Evolutionary conservation across 2,797 vertebrate species (phyloP), one percentile per base, ranked within the genome.

Genomic region (Anguilla obscura): DNA sequence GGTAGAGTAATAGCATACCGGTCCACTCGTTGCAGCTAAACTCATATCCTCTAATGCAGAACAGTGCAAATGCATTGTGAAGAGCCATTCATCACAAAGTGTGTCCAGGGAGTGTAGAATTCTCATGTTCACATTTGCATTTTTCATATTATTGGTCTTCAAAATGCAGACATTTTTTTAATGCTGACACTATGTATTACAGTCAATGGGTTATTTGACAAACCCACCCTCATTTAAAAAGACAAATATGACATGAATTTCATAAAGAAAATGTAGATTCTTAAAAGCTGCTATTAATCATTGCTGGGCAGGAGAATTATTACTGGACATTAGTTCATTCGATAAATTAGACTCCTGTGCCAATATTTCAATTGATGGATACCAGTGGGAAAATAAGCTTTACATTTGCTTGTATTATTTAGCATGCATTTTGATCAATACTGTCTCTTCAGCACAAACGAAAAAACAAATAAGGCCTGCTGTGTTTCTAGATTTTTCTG

Each of bases 221-320:
- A 93, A 92, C 84, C 88, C 54, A 87, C n/a, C 85, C 48, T 90
- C 86, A 87, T 89, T 85, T 90, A 91, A 91, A 83, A 86, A 88
- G 85, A 93, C 50, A 45, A 90, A 92, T 93, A 88, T 91, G 88
- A 85, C 91, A 91, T 92, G 91, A 92, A 93, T 94, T 91, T 91
- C 92, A 93, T 94, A 92, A 93, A 93, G 91, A 86, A 91, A 93
- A 90, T 93, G 88, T 91, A 88, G 87, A 92, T 89, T 89, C 88
- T 91, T 91, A 91, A 92, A 94, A 92, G 91, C 90, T 89, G 74
- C 88, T 90, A 93, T 94, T 94, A 94, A 94, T 95, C 93, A 93
- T 90, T 85, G 86, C 89, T 58, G 91, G 91, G 92, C 92, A 92
- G 91, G 56, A 74, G 85, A 93, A 93, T 92, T 92, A 95, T 93